Conservation (phyloP, 2,113 vertebrate species). For the Puntigrus tetrazona region DNA sequence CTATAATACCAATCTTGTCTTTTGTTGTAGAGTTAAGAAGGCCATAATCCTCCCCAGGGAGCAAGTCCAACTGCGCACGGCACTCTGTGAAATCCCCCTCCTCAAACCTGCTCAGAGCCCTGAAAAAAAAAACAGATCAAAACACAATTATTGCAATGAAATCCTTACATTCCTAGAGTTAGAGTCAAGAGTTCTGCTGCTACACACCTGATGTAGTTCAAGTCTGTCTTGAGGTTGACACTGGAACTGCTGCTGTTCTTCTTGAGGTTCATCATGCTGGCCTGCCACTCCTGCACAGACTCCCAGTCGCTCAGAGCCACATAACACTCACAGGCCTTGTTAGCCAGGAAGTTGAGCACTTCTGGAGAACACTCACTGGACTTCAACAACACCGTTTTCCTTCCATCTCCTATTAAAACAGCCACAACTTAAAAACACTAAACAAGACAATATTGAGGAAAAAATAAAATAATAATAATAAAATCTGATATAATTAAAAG, state of each 20-base stretch:
- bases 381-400: slow-evolving; percentile 92
- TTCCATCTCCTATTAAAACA: slow-evolving; percentile 79
- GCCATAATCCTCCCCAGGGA: slow-evolving; percentile 94
- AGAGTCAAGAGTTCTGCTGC: not conserved
- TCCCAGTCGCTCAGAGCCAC: slow-evolving; percentile 91
- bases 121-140: slow-evolving; percentile 66
- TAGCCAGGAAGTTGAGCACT: slow-evolving; percentile 91
- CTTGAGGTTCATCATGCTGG: slow-evolving; percentile 82
- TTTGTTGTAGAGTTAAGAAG: slow-evolving; percentile 82
- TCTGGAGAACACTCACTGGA: slow-evolving; percentile 89
- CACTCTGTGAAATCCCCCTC: slow-evolving; percentile 89
- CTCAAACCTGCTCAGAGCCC: slow-evolving; percentile 91
- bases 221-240: slow-evolving; percentile 89
- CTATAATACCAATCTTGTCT: slow-evolving; percentile 88
- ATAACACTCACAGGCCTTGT: slow-evolving; percentile 95
- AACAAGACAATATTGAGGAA: not conserved
- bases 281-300: slow-evolving; percentile 95
- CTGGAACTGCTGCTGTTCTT: slow-evolving; percentile 82
- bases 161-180: slow-evolving; percentile 36
- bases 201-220: slow-evolving; percentile 91
- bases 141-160: not conserved
- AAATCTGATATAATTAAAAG: not conserved
- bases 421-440: not conserved
- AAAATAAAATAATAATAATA: not conserved
- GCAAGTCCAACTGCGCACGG: slow-evolving; percentile 87